Evolutionary conservation across 2,113 vertebrate species (phyloP), one percentile per base, ranked within the genome.

Genomic region (Peromyscus leucopus): DNA sequence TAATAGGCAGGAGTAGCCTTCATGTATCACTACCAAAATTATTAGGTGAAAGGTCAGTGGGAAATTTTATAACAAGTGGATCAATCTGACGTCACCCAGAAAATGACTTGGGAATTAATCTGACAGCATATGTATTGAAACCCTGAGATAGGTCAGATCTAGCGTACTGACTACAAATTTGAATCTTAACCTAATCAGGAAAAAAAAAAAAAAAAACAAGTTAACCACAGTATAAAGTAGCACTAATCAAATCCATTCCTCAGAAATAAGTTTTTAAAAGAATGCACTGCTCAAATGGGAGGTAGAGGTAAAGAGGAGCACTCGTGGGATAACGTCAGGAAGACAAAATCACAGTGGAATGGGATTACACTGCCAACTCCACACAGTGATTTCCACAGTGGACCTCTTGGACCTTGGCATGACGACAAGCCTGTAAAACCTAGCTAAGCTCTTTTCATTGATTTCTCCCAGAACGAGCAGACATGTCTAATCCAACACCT

Each of bases 401-500:
- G 71, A 39, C 22, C 74, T 89, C 91, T 72, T 83, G 86, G 63
- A 94, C 8, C 28, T 61, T 31, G 55, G 21, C 67, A 31, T 26
- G 36, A 46, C 61, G 78, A 91, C 19, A 86, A 67, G 90, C 55
- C 28, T 36, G 65, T 96, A 94, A 51, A 90, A 95, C 79, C 71
- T 92, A 96, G 7, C 13, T 93, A 97, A 96, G 91, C 83, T 95
- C 78, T 96, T 96, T 92, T 74, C 91, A 93, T 42, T 97, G 28
- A 96, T 97, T 93, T 90, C 88, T 90, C 61, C 87, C 87, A 89
- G 97, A 97, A 96, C 28, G 17, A 16, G 11, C 31, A 88, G 96
- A 94, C 90, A 97, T 89, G 94, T 98, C 96, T 98, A 97, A 95
- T 96, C 97, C 98, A 96, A 97, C 98, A 96, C 80, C 97, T 95